Base-by-base conservation (phyloP, 2,113 vertebrate species). In the Microcebus jonahi region DNA sequence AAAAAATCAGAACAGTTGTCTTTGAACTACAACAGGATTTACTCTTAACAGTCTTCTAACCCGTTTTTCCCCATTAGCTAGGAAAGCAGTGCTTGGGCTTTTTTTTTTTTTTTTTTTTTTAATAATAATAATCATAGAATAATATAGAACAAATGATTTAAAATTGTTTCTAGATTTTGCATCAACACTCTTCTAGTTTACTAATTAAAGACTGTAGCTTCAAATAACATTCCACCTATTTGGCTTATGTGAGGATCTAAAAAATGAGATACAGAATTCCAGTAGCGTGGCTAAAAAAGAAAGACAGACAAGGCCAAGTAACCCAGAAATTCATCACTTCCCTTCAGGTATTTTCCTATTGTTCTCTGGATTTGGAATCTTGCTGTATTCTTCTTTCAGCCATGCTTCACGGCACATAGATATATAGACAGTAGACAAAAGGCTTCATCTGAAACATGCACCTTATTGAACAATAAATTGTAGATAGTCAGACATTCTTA, bases 91-190 rank as follows among this genome's bases (percentile, higher is more conserved):
- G 13, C 61, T 89, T 75, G 31, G 27, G 10, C 4, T 70, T 71
- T 50, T 36, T 21, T 29, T 6, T 71, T 50, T 36, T 21, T 29
- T 6, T 50, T 20, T 18, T 55, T 55, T 55, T 55, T 55, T n/a
- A n/a, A n/a, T n/a, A 20, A 83, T 59, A 82, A 2, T 45, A 21
- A 85, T 82, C 25, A 20, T 88, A 13, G 14, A 95, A 85, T 94
- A 91, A 92, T 86, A 59, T 70, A 88, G 29, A 91, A 68, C 67
- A 96, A 71, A 90, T 93, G 36, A 93, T 91, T 94, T 96, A 76
- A 86, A 91, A 83, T 85, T 87, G 23, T 81, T 71, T 95, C n/a
- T 97, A 95, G 61, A 76, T 77, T 96, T 89, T 96, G 14, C 11
- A 87, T 92, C 39, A 85, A 27, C 34, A n/a, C 67, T 68, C n/a